Evolutionary conservation across 2,113 vertebrate species (phyloP).

Genomic region (Calidris pygmaea): DNA sequence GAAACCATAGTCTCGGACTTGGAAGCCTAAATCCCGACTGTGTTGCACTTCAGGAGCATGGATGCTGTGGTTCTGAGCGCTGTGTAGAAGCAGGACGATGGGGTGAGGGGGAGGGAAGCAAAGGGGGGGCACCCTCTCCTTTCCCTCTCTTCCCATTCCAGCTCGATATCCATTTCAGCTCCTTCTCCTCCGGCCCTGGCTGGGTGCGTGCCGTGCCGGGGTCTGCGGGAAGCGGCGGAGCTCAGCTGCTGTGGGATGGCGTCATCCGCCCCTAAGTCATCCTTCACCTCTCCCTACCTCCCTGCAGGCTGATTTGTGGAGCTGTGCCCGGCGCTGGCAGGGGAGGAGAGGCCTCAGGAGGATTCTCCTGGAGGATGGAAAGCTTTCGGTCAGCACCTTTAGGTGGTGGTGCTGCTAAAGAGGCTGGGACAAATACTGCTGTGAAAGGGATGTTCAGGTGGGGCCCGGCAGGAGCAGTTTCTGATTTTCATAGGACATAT

Average conservation of each 20-base stretch:
- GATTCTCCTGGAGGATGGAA: not conserved
- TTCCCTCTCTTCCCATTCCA: not conserved
- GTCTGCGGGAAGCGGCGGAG: not conserved
- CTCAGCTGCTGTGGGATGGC: not conserved
- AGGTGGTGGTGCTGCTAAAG: not conserved
- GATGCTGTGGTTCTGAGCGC: not conserved
- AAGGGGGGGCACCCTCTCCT: not conserved
- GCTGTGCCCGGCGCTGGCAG: not conserved
- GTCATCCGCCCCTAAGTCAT: not conserved
- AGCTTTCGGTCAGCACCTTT: not conserved
- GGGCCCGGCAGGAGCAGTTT: not conserved
- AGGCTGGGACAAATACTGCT: not conserved
- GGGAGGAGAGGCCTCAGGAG: not conserved
- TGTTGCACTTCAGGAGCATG: not conserved
- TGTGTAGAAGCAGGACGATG: rapidly evolving
- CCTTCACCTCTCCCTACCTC: not conserved
- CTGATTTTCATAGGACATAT: not conserved
- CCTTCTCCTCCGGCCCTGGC: rapidly evolving
- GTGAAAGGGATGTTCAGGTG: not conserved
- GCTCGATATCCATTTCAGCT: rapidly evolving
- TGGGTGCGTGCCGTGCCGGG: rapidly evolving
- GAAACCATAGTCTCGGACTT: not conserved
- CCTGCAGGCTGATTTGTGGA: not conserved
- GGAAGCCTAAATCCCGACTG: not conserved
- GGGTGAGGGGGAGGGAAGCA: not conserved